These are phyloP conservation scores for Cirrhinus molitorella DNA, from an alignment of 2,797 vertebrate genomes.

Conservation along the genomic window DNA sequence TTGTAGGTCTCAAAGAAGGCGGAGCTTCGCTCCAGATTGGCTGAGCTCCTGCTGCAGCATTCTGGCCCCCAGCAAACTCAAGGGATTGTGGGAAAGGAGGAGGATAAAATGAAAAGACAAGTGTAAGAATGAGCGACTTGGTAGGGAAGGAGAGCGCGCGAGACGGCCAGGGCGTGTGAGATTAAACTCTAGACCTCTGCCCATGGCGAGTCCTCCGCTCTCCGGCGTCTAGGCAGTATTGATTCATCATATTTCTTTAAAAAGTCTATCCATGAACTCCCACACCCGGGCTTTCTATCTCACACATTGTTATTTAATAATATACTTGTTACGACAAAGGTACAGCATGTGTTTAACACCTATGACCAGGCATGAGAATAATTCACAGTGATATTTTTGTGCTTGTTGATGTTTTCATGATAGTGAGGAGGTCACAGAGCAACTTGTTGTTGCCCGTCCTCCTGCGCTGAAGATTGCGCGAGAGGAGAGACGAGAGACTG, in stretches of 20 bases:
- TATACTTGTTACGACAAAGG: constrained; percentile 34
- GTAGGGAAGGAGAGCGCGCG: constrained; percentile 49
- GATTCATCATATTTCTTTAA: constrained; percentile 39
- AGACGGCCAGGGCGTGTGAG: not conserved
- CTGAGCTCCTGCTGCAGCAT: constrained; percentile 85
- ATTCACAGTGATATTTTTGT: constrained; percentile 8
- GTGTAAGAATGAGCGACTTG: constrained; percentile 79
- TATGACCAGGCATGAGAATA: constrained; percentile 1
- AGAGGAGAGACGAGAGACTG: constrained; percentile 41
- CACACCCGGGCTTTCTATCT: not conserved
- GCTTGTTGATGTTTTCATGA: constrained; percentile 47
- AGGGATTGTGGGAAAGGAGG: constrained; percentile 78
- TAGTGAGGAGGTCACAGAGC: constrained; percentile 72
- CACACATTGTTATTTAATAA: not conserved
- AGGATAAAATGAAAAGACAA: constrained; percentile 86
- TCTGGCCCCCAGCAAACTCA: constrained; percentile 83
- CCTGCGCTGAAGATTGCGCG: constrained; percentile 75
- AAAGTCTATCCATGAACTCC: not conserved
- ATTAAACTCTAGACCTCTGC: constrained; percentile 36
- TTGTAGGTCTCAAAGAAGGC: constrained; percentile 83
- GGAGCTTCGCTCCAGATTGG: constrained; percentile 86
- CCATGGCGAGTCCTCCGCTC: not conserved
- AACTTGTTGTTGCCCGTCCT: constrained; percentile 70
- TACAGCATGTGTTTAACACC: constrained; percentile 1
- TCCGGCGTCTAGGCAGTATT: constrained; percentile 30